A percentile compares a stretch with the other conserved stretches of the same genome.
These are phyloP conservation scores for Alexandromys fortis DNA, from an alignment of 2,113 vertebrate genomes.

Conservation along the genomic window DNA sequence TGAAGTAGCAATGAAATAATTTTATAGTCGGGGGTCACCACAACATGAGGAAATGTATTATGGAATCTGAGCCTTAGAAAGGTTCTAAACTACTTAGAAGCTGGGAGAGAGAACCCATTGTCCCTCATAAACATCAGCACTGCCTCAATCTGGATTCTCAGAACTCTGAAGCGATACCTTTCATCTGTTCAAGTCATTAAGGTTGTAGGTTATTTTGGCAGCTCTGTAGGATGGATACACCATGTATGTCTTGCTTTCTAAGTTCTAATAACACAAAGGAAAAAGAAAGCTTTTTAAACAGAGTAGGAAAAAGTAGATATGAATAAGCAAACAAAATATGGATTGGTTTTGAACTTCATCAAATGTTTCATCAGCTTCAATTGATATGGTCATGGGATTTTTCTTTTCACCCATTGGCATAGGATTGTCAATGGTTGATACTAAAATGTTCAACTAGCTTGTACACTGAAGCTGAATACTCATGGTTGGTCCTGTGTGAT, in stretches of 20 bases:
- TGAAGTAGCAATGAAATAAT: not conserved
- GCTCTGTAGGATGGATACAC: not conserved
- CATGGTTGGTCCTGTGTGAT: not conserved
- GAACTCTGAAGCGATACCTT: not conserved
- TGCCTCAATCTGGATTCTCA: not conserved
- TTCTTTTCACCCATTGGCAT: not conserved
- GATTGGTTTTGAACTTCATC: not conserved
- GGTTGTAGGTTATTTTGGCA: not conserved
- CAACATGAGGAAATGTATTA: not conserved
- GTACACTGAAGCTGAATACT: not conserved
- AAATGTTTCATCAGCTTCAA: not conserved
- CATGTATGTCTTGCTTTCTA: too few relatives aligned
- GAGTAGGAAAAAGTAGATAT: not conserved
- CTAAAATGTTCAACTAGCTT: not conserved
- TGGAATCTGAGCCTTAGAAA: fast-evolving
- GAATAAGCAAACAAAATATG: not conserved
- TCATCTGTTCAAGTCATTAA: not conserved
- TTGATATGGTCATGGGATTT: not conserved
- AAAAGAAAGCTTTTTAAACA: not conserved
- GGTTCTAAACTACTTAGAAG: not conserved
- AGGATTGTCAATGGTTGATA: not conserved
- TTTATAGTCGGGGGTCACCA: not conserved
- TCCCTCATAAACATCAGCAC: not conserved
- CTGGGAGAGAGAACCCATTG: not conserved
- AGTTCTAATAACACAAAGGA: not conserved